These are phyloP conservation scores for Oxyruncus cristatus DNA, from an alignment of 2,113 vertebrate genomes.

Conservation along the genomic window DNA sequence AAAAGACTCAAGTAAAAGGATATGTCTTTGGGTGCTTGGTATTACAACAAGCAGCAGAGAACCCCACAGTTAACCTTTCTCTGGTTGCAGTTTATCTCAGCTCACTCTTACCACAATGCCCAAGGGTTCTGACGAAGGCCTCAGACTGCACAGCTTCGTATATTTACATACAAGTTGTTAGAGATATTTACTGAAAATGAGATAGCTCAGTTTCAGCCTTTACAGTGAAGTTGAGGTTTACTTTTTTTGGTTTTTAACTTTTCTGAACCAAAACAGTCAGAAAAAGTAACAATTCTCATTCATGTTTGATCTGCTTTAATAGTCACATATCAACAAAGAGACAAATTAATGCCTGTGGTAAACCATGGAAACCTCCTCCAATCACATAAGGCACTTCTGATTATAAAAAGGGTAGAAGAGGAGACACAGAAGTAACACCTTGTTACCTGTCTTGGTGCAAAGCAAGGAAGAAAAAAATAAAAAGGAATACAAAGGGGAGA, in stretches of 20 bases:
- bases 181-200: background rate
- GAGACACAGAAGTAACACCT: background rate
- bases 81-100: background rate
- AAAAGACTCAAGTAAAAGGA: background rate
- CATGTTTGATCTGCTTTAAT: background rate
- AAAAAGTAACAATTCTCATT: background rate
- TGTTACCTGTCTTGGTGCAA: background rate
- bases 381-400: background rate
- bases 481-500: background rate
- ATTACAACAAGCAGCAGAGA: background rate
- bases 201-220: background rate
- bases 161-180: background rate
- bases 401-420: background rate
- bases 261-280: background rate
- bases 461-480: background rate
- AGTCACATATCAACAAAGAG: background rate
- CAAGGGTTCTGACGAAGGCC: background rate
- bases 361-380: background rate
- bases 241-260: background rate
- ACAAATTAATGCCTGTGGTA: background rate
- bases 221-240: background rate
- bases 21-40: background rate
- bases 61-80: background rate
- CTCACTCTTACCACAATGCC: background rate
- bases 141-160: background rate